Percentiles rank a stretch among this genome's conserved stretches.
Conservation (phyloP, 2,113 vertebrate species). For the Romanogobio albipinnatus region DNA sequence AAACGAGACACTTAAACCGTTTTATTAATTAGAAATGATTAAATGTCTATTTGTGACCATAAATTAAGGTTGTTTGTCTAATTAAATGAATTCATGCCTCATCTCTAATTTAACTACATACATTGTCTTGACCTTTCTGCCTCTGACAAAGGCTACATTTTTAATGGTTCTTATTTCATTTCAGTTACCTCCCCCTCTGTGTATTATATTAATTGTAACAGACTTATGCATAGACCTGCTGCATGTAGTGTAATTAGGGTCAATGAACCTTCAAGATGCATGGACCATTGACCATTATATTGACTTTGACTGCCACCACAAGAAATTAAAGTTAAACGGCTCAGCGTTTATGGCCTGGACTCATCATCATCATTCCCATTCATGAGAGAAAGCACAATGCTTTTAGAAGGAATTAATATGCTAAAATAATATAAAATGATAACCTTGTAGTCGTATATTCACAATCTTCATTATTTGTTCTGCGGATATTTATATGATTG, state of each 20-base stretch:
- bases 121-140: conserved; percentile 12
- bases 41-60: neutral
- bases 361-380: conserved; percentile 29
- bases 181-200: conserved; percentile 49
- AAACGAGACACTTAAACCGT: neutral
- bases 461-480: neutral
- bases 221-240: conserved; percentile 71
- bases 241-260: conserved; percentile 79
- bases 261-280: conserved; percentile 77
- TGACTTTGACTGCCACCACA: conserved; percentile 78
- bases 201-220: conserved; percentile 78
- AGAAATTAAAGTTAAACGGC: conserved; percentile 78
- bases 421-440: neutral
- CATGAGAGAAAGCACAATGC: neutral
- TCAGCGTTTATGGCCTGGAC: conserved; percentile 63
- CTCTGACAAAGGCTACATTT: conserved; percentile 39
- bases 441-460: neutral
- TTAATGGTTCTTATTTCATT: conserved; percentile 57
- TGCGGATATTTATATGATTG: neutral
- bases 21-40: neutral
- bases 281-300: conserved; percentile 78
- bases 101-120: conserved; percentile 1
- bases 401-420: neutral
- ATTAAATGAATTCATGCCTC: conserved; percentile 11
- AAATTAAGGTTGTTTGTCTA: conserved; percentile 1